phyloP scores from a whole-genome alignment of 2,113 vertebrate species.

The Patagioenas fasciata region DNA sequence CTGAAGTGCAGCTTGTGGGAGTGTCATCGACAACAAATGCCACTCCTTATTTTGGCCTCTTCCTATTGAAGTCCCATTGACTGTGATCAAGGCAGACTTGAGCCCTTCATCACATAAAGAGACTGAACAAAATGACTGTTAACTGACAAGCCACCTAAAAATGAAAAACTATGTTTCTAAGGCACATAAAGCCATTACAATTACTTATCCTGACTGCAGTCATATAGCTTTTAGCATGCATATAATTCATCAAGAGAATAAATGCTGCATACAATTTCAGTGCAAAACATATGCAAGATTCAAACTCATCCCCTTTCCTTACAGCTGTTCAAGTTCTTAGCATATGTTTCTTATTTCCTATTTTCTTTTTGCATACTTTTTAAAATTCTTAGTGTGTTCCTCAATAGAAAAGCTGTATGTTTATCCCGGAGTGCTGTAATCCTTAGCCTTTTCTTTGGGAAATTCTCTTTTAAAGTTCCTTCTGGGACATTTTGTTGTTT shows the following conservation, averaged over 20 bases:
- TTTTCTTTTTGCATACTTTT: conserved; percentile 35
- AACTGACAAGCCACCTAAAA: conserved; percentile 28
- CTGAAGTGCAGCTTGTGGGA: background rate
- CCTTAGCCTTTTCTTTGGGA: background rate
- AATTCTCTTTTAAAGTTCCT: background rate
- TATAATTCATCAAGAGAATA: conserved; percentile 37
- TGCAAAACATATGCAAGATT: conserved; percentile 1
- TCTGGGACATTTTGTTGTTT: conserved; percentile 4
- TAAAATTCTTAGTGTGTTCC: conserved; percentile 33
- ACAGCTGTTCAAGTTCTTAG: conserved; percentile 50
- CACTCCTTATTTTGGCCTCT: background rate
- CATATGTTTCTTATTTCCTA: conserved; percentile 49
- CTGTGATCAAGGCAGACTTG: background rate
- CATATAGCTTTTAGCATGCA: background rate
- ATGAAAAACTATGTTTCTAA: conserved; percentile 26
- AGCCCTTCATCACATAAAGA: background rate
- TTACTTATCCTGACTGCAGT: background rate
- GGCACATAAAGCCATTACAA: conserved; percentile 6
- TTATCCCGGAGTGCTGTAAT: background rate
- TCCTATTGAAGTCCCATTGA: background rate
- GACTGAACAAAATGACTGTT: background rate
- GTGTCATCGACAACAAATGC: background rate
- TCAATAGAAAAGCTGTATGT: background rate
- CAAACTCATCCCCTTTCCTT: conserved; percentile 32
- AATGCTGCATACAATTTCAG: conserved; percentile 12